Conservation (phyloP, 2,113 vertebrate species). For the Gobio gobio region DNA sequence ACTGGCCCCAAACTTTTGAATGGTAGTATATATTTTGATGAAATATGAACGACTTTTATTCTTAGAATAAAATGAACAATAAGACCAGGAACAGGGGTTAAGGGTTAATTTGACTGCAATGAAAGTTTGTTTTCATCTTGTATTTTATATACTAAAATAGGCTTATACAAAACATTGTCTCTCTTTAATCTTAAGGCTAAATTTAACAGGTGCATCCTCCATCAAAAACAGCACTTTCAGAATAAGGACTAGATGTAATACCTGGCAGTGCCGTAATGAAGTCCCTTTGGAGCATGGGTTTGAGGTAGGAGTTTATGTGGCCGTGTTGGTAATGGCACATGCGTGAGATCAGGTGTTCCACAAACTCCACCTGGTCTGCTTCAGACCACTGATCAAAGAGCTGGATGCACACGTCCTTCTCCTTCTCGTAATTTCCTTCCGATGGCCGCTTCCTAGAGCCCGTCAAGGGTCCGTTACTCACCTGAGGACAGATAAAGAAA, state of each 20-base stretch:
- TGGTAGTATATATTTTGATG: neutral
- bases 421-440: slow-evolving; percentile 96
- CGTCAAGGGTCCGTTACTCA: slow-evolving; percentile 93
- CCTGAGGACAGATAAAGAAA: slow-evolving; percentile 70
- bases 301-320: slow-evolving; percentile 99
- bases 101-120: no score
- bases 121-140: neutral
- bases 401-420: slow-evolving; percentile 98
- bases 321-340: slow-evolving; percentile 99
- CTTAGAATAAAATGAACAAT: neutral
- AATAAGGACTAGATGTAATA: slow-evolving; percentile 58
- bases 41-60: neutral
- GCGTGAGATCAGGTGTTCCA: slow-evolving; percentile 98
- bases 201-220: neutral
- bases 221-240: neutral
- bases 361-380: slow-evolving; percentile 98
- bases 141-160: neutral
- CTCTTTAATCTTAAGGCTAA: neutral
- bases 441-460: slow-evolving; percentile 95
- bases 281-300: slow-evolving; percentile 99
- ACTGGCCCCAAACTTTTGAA: neutral
- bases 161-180: neutral
- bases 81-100: no score
- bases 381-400: slow-evolving; percentile 99
- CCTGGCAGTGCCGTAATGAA: slow-evolving; percentile 98